These are phyloP conservation scores for Ovibos moschatus DNA, from an alignment of 2,113 vertebrate species.

Conservation along the genomic window DNA sequence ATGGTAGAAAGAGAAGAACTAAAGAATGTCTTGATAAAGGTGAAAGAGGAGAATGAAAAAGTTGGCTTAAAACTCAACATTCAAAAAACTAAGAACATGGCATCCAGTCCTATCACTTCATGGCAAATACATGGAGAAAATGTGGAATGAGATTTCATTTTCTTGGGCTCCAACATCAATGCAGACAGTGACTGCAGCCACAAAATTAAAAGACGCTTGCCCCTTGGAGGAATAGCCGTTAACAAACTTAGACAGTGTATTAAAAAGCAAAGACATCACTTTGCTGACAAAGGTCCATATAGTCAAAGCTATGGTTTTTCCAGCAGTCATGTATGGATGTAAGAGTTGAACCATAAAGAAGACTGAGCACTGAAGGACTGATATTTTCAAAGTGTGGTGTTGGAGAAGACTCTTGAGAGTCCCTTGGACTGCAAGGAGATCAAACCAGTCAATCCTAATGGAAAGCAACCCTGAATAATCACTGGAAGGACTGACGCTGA, in stretches of 20 bases:
- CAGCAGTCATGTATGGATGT: not conserved
- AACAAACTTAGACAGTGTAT: not conserved
- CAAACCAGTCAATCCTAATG: not conserved
- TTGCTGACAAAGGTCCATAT: not conserved
- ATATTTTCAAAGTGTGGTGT: not conserved
- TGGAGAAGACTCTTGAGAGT: not conserved
- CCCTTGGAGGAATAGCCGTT: not conserved
- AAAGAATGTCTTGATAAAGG: not conserved
- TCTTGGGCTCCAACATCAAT: not conserved
- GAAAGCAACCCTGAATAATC: not conserved
- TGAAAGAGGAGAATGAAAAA: not conserved
- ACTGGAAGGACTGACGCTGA: not conserved
- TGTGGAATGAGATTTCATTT: not conserved
- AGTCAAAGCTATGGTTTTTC: not conserved
- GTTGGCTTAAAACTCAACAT: not conserved
- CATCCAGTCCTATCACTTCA: not conserved
- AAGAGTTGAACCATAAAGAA: not conserved
- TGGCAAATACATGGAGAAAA: not conserved
- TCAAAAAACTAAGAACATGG: not conserved
- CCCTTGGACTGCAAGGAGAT: not conserved
- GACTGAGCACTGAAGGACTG: not conserved
- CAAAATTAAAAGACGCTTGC: not conserved
- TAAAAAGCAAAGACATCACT: not conserved
- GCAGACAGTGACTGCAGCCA: not conserved
- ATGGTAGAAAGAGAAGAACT: not conserved